Base-by-base conservation (phyloP, 2,113 vertebrate species). In the Protomyctophum bolini region DNA sequence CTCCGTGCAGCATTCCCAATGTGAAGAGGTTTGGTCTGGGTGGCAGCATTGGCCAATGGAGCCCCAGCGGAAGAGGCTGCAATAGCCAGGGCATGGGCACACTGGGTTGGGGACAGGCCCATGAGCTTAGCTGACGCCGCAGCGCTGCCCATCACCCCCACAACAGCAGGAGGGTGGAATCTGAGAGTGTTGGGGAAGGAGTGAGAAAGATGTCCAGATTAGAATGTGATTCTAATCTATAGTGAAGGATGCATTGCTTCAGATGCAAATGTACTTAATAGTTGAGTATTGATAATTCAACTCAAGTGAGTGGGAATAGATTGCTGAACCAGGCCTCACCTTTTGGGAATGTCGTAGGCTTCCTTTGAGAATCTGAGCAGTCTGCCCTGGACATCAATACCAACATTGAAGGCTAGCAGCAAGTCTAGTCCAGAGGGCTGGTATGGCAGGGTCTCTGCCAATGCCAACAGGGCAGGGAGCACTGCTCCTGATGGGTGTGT, bases 401-500 rank as follows among this genome's bases (percentile, higher is more conserved):
- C 97, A 21, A 97, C 85, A 0, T 94, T 98, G 84, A 98, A 99
- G 75, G 97, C 96, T 84, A 98, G 82, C 67, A 99, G 94, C 75
- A 98, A 86, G 49, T 97, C 94, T 0, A 96, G 90, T 62, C 97
- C 97, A 0, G 95, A 95, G 58, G 91, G 78, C 81, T 73, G 95
- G 6, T 69, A 82, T 72, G 92, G 90, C 58, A 94, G 52, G 0
- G 91, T 85, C 88, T 98, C 96, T 0, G 91, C 87, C 54, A 97
- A 83, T 14, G 96, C 95, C 66, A 95, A 87, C 70, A 98, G 82
- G 0, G 94, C 92, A 0, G 97, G 95, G 8, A 98, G 89, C 66
- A 98, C 91, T 0, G 95, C 91, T 0, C 97, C 97, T 0, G 97
- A 98, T n/a, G 97, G 97, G 64, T 99, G 97, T 29, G 97, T 99